Evolutionary conservation across 2,888 invertebrate species (phyloP), one percentile per base, ranked within the genome.

Genomic region (Pinctada fucata): DNA sequence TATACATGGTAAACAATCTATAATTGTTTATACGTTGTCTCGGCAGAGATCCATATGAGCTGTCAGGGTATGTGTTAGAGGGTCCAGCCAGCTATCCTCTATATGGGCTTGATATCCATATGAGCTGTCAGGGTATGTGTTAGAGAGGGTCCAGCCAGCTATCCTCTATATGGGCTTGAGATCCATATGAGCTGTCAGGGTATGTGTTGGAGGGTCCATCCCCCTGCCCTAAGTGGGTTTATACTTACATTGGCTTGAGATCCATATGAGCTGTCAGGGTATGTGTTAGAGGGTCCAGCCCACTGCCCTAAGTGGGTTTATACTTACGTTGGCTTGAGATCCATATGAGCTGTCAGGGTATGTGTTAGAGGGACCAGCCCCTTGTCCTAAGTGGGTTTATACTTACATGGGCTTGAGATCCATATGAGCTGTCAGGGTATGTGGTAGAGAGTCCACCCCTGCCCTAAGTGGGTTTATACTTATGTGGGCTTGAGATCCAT

Each of bases 41-140:
- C 31, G 31, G 76, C 80, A 74, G 76, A 64, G 80, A 76, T 47
- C 80, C 77, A 74, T 73, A 80, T 64, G 76, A 73, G 69, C 77
- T 77, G 31, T 77, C 80, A 66, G 74, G 65, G 6, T 58, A 58
- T 2, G 72, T 70, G 50, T 65, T 50, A 31, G 69, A 51, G 3
- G 69, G 50, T 6, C 69, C 69, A 50, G 69, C 31, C 3, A 49
- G 50, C 69, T 51, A 31, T 31, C 31, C 31, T 31, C 31, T 31
- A 31, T 31, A 31, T 31, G 31, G 31, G 31, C 80, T 77, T 76
- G 76, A 64, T 76, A 76, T 47, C 80, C 77, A 74, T 73, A 80
- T 64, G 76, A 73, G 69, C 77, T 77, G 31, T 77, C 80, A 66
- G 74, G 65, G 6, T 58, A 58, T 2, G 72, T 65, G 50, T 65